Conservation (phyloP, 1,140 invertebrate genomes). For the Euura saliciscinereae region DNA sequence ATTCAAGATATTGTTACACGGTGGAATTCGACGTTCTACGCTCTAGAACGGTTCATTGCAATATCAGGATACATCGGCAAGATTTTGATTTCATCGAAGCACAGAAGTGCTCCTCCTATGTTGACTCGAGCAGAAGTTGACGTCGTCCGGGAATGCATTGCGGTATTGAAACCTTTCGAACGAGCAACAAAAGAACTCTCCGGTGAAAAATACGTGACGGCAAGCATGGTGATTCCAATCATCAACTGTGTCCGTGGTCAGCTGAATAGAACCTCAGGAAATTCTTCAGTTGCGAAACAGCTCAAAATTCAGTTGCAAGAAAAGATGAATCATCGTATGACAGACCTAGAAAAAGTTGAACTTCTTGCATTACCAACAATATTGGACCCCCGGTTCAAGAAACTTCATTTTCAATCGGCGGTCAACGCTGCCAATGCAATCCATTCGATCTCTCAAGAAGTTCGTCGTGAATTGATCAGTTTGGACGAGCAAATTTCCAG, state of each 20-base stretch:
- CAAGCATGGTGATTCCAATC: slow-evolving; percentile 48
- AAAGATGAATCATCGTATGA: not conserved
- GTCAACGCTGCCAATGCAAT: slow-evolving; percentile 10
- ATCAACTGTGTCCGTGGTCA: slow-evolving; percentile 35
- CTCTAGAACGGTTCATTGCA: slow-evolving; percentile 44
- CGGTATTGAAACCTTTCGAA: slow-evolving; percentile 41
- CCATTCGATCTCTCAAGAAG: slow-evolving; percentile 8
- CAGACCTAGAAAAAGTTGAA: not conserved
- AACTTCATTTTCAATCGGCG: slow-evolving; percentile 16
- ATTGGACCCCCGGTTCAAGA: slow-evolving; percentile 15
- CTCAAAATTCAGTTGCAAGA: not conserved
- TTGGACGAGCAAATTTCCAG: not conserved
- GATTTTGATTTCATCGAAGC: slow-evolving; percentile 32
- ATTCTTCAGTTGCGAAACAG: too few species aligned
- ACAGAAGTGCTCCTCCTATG: slow-evolving; percentile 43
- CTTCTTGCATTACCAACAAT: slow-evolving; percentile 16
- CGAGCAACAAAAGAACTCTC: slow-evolving; percentile 51
- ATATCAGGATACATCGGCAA: slow-evolving; percentile 36
- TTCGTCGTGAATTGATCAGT: not conserved
- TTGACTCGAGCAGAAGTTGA: slow-evolving; percentile 37
- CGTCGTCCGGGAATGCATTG: slow-evolving; percentile 20
- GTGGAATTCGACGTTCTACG: slow-evolving; percentile 48
- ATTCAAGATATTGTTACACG: slow-evolving; percentile 39
- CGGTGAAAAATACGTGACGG: slow-evolving; percentile 48
- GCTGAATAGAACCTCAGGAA: too few species aligned